A percentile compares a stretch with the other conserved stretches of the same genome.
phyloP scores from a whole-genome alignment of 2,113 vertebrate species.

The Sterrhoptilus dennistouni region DNA sequence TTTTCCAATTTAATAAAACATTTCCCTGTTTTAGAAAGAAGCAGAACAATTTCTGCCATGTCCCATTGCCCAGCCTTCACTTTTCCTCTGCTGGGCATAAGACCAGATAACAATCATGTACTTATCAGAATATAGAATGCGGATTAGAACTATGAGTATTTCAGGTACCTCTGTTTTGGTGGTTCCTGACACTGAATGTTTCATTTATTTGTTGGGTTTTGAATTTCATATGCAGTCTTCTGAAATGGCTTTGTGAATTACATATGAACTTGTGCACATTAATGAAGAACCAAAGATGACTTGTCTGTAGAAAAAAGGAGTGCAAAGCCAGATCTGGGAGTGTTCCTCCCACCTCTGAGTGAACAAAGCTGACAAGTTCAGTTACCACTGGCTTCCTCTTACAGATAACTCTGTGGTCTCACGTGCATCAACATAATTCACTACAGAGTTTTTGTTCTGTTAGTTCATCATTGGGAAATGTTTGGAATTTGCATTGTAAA shows the following conservation, averaged over 20 bases:
- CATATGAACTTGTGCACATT: neutral
- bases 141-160: neutral
- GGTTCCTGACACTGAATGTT: neutral
- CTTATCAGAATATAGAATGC: neutral
- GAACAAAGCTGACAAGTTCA: neutral
- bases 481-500: constrained; percentile 51
- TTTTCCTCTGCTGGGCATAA: neutral
- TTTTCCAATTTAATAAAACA: neutral
- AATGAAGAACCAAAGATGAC: neutral
- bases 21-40: neutral
- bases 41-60: neutral
- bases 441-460: neutral
- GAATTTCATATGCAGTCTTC: neutral
- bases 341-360: neutral
- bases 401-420: neutral
- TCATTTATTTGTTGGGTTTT: neutral
- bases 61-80: neutral
- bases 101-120: neutral
- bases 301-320: neutral
- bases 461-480: constrained; percentile 46
- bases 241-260: neutral
- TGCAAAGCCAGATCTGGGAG: neutral
- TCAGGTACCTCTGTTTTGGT: neutral
- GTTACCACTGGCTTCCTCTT: neutral
- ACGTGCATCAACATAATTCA: neutral